phyloP scores from a whole-genome alignment of 2,113 vertebrate species.

The Protobothrops mucrosquamatus region DNA sequence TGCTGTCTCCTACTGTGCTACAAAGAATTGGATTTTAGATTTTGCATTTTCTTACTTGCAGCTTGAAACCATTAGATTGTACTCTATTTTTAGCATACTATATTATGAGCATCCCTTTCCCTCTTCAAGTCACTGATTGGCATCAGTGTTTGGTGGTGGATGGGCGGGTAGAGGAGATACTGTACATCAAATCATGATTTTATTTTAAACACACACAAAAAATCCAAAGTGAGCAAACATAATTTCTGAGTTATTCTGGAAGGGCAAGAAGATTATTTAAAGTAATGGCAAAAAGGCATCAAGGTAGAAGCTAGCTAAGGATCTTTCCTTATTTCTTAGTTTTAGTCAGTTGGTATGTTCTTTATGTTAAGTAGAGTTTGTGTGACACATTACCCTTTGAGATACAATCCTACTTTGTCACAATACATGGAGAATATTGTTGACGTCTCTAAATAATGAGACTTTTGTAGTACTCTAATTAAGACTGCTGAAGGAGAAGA shows the following conservation, averaged over 20 bases:
- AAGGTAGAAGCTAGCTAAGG: conserved; percentile 32
- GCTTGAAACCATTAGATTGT: conserved; percentile 46
- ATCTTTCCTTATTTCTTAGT: conserved; percentile 28
- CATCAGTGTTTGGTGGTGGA: neutral
- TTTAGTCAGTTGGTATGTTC: conserved; percentile 20
- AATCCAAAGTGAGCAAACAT: conserved; percentile 49
- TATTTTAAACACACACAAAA: conserved; percentile 34
- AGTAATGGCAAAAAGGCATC: conserved; percentile 35
- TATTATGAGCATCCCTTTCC: neutral
- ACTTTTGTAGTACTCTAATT: conserved; percentile 26
- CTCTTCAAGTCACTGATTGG: conserved; percentile 25
- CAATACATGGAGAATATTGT: conserved; percentile 23
- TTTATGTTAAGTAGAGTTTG: conserved; percentile 34
- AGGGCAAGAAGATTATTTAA: conserved; percentile 38
- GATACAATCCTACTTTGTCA: conserved; percentile 13
- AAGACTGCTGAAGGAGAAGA: neutral
- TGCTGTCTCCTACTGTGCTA: conserved; percentile 39
- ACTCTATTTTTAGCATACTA: conserved; percentile 32
- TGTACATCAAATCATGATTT: conserved; percentile 28
- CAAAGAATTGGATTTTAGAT: conserved; percentile 42
- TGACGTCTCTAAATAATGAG: conserved; percentile 40
- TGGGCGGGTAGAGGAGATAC: neutral
- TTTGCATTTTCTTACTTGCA: conserved; percentile 48
- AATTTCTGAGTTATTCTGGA: conserved; percentile 37
- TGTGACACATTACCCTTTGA: conserved; percentile 26